phyloP scores from a whole-genome alignment of 2,797 vertebrate genomes.

The Gymnoscopelus braueri region DNA sequence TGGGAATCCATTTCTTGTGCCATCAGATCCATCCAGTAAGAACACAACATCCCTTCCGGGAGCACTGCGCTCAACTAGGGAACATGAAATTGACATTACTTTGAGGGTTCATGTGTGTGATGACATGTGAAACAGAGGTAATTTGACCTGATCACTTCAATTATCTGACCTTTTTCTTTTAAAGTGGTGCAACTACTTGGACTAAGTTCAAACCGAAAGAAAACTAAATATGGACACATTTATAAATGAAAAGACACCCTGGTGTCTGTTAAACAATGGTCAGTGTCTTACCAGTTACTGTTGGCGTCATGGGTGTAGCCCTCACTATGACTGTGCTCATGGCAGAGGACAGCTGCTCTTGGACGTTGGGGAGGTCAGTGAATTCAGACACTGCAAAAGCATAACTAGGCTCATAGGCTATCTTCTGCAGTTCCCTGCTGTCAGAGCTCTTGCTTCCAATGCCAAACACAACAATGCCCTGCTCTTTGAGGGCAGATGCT shows the following conservation, averaged over 20 bases:
- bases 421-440: slow-evolving; percentile 34
- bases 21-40: slow-evolving; percentile 38
- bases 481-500: slow-evolving; percentile 33
- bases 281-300: slow-evolving; percentile 16
- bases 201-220: not conserved
- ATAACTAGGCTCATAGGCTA: slow-evolving; percentile 34
- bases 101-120: too few relatives aligned
- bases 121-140: too few relatives aligned
- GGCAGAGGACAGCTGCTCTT: slow-evolving; percentile 13
- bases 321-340: not conserved
- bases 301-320: slow-evolving; percentile 3
- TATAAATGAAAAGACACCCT: not conserved
- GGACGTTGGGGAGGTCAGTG: slow-evolving; percentile 46
- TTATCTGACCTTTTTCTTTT: too few relatives aligned
- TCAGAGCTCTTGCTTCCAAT: slow-evolving; percentile 63
- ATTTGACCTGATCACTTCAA: too few relatives aligned
- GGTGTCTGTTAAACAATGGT: not conserved
- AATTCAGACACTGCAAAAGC: slow-evolving; percentile 32
- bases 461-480: slow-evolving; percentile 30
- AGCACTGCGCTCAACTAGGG: slow-evolving; percentile 1
- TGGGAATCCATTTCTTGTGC: slow-evolving; percentile 22
- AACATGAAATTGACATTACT: not conserved
- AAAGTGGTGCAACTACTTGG: too few relatives aligned
- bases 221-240: too few relatives aligned
- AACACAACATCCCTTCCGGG: slow-evolving; percentile 33